These are phyloP conservation scores for Laothoe populi DNA, from an alignment of 2,888 invertebrate species.

Conservation along the genomic window DNA sequence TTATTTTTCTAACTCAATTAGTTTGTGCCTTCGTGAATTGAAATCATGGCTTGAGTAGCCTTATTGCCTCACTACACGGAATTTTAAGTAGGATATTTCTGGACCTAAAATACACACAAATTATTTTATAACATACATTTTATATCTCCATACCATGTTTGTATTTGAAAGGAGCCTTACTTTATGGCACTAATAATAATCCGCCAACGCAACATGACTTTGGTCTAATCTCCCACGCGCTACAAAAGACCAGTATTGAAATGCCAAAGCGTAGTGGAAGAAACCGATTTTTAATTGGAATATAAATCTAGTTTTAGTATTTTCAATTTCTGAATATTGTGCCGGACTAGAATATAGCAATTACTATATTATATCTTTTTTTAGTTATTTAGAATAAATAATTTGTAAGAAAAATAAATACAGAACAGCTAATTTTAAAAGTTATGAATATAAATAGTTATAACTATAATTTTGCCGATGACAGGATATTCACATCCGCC, in stretches of 20 bases:
- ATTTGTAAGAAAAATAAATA: too few relatives aligned
- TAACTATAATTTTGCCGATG: too few relatives aligned
- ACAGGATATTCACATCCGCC: too few relatives aligned
- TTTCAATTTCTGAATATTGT: background rate
- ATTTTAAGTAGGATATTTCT: background rate
- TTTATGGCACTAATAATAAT: conserved; percentile 15
- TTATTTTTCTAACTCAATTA: too few relatives aligned
- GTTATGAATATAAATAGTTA: too few relatives aligned
- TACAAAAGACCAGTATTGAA: conserved; percentile 16
- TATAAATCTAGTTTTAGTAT: background rate
- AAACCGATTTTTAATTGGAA: conserved; percentile 11
- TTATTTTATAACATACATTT: background rate
- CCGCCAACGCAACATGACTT: conserved; percentile 22
- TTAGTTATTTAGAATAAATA: too few relatives aligned
- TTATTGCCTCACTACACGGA: background rate
- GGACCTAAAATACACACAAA: background rate
- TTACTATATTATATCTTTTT: too few relatives aligned
- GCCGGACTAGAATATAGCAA: background rate
- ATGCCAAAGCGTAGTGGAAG: conserved; percentile 9
- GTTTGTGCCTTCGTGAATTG: too few relatives aligned
- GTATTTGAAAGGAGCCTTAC: conserved; percentile 9
- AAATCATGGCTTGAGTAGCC: background rate
- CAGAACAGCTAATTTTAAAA: too few relatives aligned
- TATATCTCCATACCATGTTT: background rate
- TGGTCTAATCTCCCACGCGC: conserved; percentile 19